A percentile compares a stretch with the other conserved stretches of the same genome.
Conservation (phyloP, 2,888 invertebrate genomes). For the Andrena praecox region DNA sequence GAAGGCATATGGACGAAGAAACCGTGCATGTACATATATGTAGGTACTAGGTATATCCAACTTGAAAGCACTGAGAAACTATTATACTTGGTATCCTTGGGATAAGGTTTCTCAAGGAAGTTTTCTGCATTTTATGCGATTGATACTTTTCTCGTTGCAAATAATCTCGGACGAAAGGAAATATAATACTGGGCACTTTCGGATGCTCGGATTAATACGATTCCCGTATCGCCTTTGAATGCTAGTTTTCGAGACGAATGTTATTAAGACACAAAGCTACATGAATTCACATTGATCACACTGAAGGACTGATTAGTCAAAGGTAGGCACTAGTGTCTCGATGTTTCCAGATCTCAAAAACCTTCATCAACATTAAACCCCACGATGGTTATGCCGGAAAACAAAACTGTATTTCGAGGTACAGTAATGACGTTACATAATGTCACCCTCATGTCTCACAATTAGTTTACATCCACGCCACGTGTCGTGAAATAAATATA, state of each 20-base stretch:
- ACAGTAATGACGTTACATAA: slow-evolving; percentile 17
- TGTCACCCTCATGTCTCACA: neutral
- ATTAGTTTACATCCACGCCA: neutral
- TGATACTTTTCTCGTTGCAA: neutral
- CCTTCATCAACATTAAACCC: neutral
- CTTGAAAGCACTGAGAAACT: slow-evolving; percentile 28
- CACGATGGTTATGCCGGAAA: neutral
- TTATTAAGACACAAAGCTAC: neutral
- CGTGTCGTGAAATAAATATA: neutral
- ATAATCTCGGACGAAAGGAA: slow-evolving; percentile 4
- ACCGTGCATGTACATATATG: neutral
- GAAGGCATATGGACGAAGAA: slow-evolving; percentile 15
- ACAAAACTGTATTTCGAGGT: neutral
- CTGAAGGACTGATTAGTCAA: neutral
- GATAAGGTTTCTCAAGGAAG: slow-evolving; percentile 34
- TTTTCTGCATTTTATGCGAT: slow-evolving; percentile 8
- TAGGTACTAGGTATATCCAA: neutral
- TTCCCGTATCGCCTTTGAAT: neutral
- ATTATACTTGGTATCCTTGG: slow-evolving; percentile 34
- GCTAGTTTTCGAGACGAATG: neutral
- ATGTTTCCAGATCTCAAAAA: neutral
- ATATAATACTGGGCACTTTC: slow-evolving; percentile 5
- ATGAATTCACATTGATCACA: neutral
- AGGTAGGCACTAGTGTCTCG: neutral
- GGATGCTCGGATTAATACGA: neutral